A percentile compares a stretch with the other conserved stretches of the same genome.
phyloP scores from a whole-genome alignment of 2,888 invertebrate species.

The Drosophila kokeensis region DNA sequence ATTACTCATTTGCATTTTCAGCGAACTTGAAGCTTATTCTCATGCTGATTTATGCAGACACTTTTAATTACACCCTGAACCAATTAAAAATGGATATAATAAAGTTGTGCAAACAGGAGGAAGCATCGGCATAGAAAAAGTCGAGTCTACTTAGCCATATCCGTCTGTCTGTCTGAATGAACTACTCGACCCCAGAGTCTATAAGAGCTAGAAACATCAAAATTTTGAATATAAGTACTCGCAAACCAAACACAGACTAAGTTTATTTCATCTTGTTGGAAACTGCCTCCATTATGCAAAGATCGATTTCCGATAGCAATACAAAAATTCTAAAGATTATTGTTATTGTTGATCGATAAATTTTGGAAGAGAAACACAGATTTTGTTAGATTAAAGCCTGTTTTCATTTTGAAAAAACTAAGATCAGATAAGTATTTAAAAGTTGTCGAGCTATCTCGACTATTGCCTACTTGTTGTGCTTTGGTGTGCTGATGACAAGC shows the following conservation, averaged over 20 bases:
- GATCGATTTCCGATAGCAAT: not conserved
- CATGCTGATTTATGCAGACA: not conserved
- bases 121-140: not conserved
- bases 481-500: not conserved
- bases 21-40: not conserved
- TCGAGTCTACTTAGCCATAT: not conserved
- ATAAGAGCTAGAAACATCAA: no score
- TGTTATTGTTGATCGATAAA: not conserved
- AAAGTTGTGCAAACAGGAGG: not conserved
- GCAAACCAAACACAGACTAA: not conserved
- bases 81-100: not conserved
- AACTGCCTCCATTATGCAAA: not conserved
- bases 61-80: not conserved
- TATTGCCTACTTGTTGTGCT: not conserved
- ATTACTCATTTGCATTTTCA: not conserved
- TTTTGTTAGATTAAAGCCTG: not conserved
- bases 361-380: not conserved
- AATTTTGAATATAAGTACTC: not conserved
- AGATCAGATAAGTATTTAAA: not conserved
- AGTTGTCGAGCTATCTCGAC: not conserved
- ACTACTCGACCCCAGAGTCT: not conserved
- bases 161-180: not conserved
- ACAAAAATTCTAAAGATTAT: not conserved
- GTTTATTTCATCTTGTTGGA: not conserved
- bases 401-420: not conserved